Conservation (phyloP, 1,140 invertebrate genomes). For the Mizuhopecten yessoensis region DNA sequence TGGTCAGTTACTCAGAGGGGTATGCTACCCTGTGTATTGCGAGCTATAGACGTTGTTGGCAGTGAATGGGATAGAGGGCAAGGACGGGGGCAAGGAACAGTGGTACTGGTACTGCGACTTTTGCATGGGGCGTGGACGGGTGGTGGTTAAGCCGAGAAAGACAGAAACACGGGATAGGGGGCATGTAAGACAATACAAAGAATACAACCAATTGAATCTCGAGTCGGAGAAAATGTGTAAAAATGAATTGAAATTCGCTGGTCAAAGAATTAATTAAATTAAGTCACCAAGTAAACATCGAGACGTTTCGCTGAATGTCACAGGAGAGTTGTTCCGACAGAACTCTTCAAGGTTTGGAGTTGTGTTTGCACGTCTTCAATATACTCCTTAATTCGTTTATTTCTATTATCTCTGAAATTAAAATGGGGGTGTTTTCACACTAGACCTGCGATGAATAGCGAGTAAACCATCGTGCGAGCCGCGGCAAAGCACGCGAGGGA, state of each 20-base stretch:
- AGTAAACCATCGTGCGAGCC: neutral
- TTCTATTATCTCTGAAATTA: neutral
- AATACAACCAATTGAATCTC: neutral
- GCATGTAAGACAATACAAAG: too few species aligned
- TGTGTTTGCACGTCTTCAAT: slow-evolving; percentile 38
- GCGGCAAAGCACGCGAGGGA: slow-evolving; percentile 9
- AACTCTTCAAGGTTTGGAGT: slow-evolving; percentile 23
- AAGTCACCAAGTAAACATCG: neutral
- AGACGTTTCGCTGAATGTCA: neutral
- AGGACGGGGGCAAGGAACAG: too few species aligned
- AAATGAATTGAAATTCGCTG: neutral
- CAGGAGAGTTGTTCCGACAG: neutral
- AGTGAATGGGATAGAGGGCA: too few species aligned
- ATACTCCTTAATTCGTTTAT: slow-evolving; percentile 27
- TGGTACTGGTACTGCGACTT: too few species aligned
- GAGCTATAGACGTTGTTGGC: too few species aligned
- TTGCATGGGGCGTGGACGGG: too few species aligned
- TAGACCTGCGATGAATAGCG: neutral
- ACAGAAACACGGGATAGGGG: too few species aligned
- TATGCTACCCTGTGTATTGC: too few species aligned
- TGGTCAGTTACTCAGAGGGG: too few species aligned
- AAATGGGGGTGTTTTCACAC: slow-evolving; percentile 9
- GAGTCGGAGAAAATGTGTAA: neutral
- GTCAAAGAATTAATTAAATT: neutral
- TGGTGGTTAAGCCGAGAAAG: too few species aligned